phyloP scores from a whole-genome alignment of 2,113 vertebrate species.

The Datnioides undecimradiatus region DNA sequence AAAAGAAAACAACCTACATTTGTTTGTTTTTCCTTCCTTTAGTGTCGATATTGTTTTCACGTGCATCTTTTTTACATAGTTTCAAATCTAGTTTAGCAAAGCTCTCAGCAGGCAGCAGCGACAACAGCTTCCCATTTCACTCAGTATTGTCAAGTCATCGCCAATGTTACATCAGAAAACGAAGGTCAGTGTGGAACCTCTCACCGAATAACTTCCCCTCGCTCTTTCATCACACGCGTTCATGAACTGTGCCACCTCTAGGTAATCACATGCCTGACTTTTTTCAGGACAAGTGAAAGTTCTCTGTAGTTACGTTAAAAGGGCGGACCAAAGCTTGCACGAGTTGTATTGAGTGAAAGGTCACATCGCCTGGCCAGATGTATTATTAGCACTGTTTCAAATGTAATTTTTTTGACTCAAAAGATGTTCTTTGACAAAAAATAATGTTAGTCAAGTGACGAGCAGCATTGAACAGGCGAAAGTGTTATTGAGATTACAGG shows the following conservation, averaged over 20 bases:
- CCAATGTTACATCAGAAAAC: background rate
- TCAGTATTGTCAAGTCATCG: background rate
- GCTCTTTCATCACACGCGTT: background rate
- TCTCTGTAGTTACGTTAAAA: background rate
- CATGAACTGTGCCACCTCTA: background rate
- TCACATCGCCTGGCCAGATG: background rate
- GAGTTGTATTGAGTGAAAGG: background rate
- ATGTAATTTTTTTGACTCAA: background rate
- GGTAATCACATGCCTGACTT: constrained; percentile 36
- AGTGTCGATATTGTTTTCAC: background rate
- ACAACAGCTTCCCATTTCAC: background rate
- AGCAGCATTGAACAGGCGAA: too few species aligned
- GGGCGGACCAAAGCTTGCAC: background rate
- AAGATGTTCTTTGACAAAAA: background rate
- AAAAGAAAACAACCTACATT: background rate
- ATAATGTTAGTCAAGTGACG: constrained; percentile 44
- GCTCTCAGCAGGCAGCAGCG: too few species aligned
- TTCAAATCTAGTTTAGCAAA: background rate
- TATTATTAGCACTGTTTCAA: too few species aligned
- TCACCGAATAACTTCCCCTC: background rate
- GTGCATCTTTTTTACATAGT: background rate
- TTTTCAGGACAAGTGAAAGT: background rate
- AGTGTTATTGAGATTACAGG: background rate
- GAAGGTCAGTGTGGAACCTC: background rate
- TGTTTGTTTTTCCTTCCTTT: background rate